Evolutionary conservation across 2,113 vertebrate species (phyloP).

Genomic region (Danionella cerebrum): DNA sequence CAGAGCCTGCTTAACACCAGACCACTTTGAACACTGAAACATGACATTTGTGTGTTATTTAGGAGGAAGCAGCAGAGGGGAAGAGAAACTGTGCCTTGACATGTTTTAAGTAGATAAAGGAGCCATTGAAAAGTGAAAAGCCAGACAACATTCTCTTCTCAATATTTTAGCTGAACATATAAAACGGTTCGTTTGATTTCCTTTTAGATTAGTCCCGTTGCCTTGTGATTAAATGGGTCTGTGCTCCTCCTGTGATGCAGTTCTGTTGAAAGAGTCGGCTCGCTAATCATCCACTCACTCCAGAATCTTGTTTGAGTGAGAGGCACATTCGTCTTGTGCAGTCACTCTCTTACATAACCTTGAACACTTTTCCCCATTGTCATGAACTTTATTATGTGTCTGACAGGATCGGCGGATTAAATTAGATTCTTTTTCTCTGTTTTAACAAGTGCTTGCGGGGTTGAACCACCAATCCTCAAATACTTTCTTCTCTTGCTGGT

Average conservation of each 20-base stretch:
- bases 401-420: constrained; percentile 30
- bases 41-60: constrained; percentile 1
- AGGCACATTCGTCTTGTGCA: background rate
- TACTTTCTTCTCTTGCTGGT: background rate
- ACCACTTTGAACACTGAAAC: background rate
- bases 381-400: background rate
- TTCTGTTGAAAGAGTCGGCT: background rate
- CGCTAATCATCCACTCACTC: background rate
- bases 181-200: background rate
- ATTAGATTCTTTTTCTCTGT: background rate
- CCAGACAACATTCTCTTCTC: background rate
- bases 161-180: background rate
- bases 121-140: background rate
- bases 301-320: background rate
- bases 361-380: background rate
- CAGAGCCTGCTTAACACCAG: background rate
- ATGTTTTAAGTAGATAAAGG: too few species aligned
- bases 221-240: constrained; percentile 1
- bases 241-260: constrained; percentile 1
- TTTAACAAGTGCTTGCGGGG: background rate
- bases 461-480: background rate
- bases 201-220: background rate
- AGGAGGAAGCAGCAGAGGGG: background rate
- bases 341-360: constrained; percentile 3
- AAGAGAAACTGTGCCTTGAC: background rate